Conservation (phyloP, 2,113 vertebrate genomes). For the Machaerirhynchus nigripectus region DNA sequence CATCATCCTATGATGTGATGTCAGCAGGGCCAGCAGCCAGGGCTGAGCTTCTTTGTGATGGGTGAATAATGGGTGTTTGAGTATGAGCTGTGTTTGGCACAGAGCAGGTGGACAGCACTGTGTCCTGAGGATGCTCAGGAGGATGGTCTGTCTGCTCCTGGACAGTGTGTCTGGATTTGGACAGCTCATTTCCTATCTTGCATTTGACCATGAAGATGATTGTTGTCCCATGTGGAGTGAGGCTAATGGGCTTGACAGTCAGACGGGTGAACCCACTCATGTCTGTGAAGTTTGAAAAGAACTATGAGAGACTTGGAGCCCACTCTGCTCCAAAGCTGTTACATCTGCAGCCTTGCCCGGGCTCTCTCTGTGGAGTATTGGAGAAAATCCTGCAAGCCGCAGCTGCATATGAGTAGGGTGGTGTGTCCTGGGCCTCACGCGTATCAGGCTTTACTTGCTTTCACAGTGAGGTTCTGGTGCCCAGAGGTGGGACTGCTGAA, state of each 20-base stretch:
- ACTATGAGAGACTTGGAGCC: not conserved
- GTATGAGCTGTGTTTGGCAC: not conserved
- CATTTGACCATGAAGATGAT: not conserved
- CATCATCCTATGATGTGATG: not conserved
- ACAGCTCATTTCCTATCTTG: not conserved
- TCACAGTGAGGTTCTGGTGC: not conserved
- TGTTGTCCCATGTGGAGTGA: not conserved
- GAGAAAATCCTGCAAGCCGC: not conserved
- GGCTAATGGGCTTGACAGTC: not conserved
- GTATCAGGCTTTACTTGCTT: not conserved
- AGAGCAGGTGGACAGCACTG: not conserved
- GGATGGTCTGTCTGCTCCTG: not conserved
- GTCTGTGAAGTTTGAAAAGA: not conserved
- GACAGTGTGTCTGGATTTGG: rapidly evolving
- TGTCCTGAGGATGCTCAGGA: not conserved
- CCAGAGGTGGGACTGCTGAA: not conserved
- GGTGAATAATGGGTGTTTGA: not conserved
- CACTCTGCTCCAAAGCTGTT: not conserved
- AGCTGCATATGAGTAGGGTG: not conserved
- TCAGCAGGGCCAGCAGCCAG: not conserved
- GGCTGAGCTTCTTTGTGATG: not conserved
- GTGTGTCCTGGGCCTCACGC: not conserved
- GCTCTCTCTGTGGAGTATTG: not conserved
- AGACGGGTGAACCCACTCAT: not conserved
- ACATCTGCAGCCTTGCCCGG: not conserved